These are phyloP conservation scores for Nipponacmea schrenckii DNA, from an alignment of 2,888 invertebrate genomes.

Conservation along the genomic window DNA sequence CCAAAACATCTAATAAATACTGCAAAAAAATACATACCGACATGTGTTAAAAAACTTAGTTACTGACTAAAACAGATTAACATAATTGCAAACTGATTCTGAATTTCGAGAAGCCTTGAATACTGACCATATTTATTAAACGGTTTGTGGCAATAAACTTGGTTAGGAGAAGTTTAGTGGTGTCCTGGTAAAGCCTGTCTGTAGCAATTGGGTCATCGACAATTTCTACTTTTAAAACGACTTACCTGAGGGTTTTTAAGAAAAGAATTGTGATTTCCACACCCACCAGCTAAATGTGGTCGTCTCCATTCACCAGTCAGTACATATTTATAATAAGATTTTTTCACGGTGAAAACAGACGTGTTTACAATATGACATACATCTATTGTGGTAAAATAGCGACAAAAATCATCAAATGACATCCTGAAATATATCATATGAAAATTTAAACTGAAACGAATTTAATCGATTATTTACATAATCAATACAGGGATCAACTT, in stretches of 20 bases:
- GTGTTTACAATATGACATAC: slow-evolving; percentile 73
- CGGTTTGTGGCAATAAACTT: too few relatives aligned
- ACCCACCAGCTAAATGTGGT: slow-evolving; percentile 71
- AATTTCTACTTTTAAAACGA: background rate
- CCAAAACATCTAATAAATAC: slow-evolving; percentile 51
- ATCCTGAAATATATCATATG: slow-evolving; percentile 68
- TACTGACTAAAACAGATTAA: background rate
- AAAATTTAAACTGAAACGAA: too few relatives aligned
- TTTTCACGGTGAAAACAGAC: slow-evolving; percentile 69
- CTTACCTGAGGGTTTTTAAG: slow-evolving; percentile 56
- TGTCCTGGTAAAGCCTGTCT: too few relatives aligned
- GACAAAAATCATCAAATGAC: slow-evolving; percentile 73
- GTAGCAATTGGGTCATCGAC: too few relatives aligned
- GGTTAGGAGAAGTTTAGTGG: too few relatives aligned
- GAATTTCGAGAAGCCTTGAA: too few relatives aligned
- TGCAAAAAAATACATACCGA: slow-evolving; percentile 30
- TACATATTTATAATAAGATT: slow-evolving; percentile 69
- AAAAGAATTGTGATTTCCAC: slow-evolving; percentile 69
- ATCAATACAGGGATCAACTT: too few relatives aligned
- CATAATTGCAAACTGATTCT: background rate
- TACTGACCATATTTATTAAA: too few relatives aligned
- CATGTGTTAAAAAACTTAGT: background rate
- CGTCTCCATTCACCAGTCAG: slow-evolving; percentile 70
- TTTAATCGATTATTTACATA: too few relatives aligned
- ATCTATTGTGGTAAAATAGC: slow-evolving; percentile 72